Evolutionary conservation across 2,113 vertebrate genomes (phyloP).

Genomic region (Poeciliopsis occidentalis): DNA sequence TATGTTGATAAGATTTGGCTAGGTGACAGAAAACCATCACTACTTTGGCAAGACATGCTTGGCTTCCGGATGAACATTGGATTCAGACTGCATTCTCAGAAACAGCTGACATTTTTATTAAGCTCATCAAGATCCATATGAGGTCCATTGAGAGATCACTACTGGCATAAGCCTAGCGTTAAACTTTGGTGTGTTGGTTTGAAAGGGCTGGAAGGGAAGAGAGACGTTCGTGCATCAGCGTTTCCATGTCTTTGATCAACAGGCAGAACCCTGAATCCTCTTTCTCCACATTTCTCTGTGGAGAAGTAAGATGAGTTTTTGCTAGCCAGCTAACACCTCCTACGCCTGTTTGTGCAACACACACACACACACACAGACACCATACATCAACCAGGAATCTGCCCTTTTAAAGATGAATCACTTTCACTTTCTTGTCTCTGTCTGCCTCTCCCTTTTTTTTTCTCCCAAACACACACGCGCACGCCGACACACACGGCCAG

Average conservation of each 20-base stretch:
- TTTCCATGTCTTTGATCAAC: constrained; percentile 63
- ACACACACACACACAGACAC: constrained; percentile 34
- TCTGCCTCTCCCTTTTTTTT: constrained; percentile 22
- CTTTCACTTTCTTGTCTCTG: constrained; percentile 54
- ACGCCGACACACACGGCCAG: neutral
- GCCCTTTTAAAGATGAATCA: constrained; percentile 70
- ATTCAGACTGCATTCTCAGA: neutral
- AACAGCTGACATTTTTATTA: constrained; percentile 15
- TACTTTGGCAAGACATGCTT: neutral
- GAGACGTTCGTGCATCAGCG: neutral
- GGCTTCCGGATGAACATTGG: neutral
- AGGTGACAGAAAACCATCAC: neutral
- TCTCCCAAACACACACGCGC: constrained; percentile 6
- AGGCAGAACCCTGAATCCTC: constrained; percentile 66
- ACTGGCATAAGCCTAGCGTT: constrained; percentile 13
- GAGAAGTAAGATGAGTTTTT: constrained; percentile 67
- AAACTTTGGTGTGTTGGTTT: constrained; percentile 26
- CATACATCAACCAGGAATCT: constrained; percentile 67
- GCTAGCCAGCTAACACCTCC: constrained; percentile 62
- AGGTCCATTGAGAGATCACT: constrained; percentile 18
- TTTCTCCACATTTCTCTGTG: constrained; percentile 74
- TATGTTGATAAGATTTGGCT: neutral
- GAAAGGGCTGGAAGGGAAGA: constrained; percentile 3
- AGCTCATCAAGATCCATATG: constrained; percentile 9
- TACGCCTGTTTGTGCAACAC: constrained; percentile 55